Evolutionary conservation across 2,888 invertebrate genomes (phyloP).

Genomic region (Lamellibrachia columna): DNA sequence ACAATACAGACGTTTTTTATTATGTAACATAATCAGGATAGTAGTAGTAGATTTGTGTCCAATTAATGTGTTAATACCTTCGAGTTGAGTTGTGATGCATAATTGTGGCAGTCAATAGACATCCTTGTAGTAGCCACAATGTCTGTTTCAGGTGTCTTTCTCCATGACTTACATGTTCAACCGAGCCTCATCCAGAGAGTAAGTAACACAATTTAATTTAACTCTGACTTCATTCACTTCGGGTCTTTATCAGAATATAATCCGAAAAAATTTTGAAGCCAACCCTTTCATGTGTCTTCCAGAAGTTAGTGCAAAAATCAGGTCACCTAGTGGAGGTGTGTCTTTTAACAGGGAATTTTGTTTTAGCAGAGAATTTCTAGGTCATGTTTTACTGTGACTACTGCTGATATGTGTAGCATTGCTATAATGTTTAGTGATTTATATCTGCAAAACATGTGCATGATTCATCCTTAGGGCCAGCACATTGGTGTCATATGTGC

Average conservation of each 20-base stretch:
- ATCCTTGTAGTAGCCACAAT: too few species aligned
- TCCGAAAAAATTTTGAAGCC: background rate
- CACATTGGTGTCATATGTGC: too few species aligned
- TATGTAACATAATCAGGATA: too few species aligned
- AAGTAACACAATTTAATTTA: background rate
- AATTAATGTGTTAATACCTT: slow-evolving; percentile 13
- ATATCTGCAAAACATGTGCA: background rate
- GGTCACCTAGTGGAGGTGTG: background rate
- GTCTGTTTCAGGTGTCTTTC: slow-evolving; percentile 27
- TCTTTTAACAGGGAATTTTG: background rate
- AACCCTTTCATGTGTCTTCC: too few species aligned
- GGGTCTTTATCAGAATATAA: background rate
- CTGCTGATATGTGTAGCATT: background rate
- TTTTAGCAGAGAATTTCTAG: background rate
- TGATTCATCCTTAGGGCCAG: background rate
- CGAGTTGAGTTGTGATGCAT: background rate
- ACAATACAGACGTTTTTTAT: too few species aligned
- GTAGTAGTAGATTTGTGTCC: background rate
- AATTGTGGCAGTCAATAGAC: background rate
- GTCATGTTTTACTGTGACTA: background rate
- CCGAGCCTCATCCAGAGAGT: background rate
- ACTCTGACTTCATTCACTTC: background rate
- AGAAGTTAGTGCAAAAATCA: too few species aligned
- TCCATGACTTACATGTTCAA: background rate
- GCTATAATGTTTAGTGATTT: background rate